phyloP scores from a whole-genome alignment of 2,888 invertebrate species.

The Hydriomena furcata region DNA sequence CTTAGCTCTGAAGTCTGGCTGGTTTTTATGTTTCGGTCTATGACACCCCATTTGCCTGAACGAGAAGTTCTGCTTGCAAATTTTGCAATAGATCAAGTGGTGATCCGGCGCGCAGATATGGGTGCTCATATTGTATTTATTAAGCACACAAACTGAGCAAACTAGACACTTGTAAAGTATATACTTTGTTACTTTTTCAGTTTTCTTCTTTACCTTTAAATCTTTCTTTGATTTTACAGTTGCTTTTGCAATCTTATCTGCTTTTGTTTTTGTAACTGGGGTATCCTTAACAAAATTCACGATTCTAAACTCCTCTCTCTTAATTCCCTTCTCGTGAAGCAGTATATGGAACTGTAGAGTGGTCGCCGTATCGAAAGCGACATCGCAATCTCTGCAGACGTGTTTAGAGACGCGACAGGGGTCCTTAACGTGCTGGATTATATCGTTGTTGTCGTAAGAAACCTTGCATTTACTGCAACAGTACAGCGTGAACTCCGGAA shows the following conservation, averaged over 20 bases:
- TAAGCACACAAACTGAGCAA: constrained; percentile 10
- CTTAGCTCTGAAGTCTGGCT: constrained; percentile 13
- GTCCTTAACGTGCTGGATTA: constrained; percentile 17
- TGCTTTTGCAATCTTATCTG: background rate
- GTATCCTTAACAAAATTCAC: constrained; percentile 25
- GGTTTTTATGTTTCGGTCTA: constrained; percentile 29
- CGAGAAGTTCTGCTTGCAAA: constrained; percentile 28
- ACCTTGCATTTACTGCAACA: constrained; percentile 45
- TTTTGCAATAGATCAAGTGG: constrained; percentile 10
- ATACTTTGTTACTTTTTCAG: background rate
- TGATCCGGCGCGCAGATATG: constrained; percentile 16
- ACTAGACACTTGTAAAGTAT: constrained; percentile 13
- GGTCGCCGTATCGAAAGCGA: constrained; percentile 17
- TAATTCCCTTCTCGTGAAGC: constrained; percentile 23
- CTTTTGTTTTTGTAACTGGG: background rate
- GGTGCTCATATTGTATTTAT: background rate
- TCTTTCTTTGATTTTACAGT: background rate
- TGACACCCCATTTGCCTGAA: constrained; percentile 24
- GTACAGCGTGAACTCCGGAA: constrained; percentile 44
- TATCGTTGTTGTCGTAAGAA: constrained; percentile 24
- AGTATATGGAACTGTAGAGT: constrained; percentile 17
- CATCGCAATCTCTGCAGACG: constrained; percentile 20
- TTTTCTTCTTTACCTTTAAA: constrained; percentile 1
- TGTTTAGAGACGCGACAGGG: constrained; percentile 12
- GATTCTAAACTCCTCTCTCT: constrained; percentile 28